Conservation (phyloP, 2,888 invertebrate genomes). For the Phorcus lineatus region DNA sequence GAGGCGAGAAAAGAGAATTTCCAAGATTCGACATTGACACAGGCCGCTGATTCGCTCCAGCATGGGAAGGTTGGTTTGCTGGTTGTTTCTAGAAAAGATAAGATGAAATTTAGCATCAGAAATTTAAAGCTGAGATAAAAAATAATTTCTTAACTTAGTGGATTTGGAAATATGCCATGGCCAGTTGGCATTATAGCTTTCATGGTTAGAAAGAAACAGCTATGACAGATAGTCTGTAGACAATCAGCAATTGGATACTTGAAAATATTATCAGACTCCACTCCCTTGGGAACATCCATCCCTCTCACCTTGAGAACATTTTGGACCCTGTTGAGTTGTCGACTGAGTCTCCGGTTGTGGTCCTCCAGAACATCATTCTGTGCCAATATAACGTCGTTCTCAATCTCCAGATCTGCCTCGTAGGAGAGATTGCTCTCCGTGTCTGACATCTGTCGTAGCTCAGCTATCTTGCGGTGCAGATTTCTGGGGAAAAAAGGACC, state of each 20-base stretch:
- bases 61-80: neutral
- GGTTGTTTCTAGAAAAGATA: neutral
- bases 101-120: neutral
- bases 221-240: too few species aligned
- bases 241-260: too few species aligned
- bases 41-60: neutral
- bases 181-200: too few species aligned
- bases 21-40: neutral
- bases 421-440: constrained; percentile 48
- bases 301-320: constrained; percentile 29
- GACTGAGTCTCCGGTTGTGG: constrained; percentile 50
- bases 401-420: constrained; percentile 34
- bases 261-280: too few species aligned
- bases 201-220: too few species aligned
- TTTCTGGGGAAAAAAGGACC: constrained; percentile 39
- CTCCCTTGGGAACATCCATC: too few species aligned
- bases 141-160: too few species aligned
- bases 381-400: constrained; percentile 44
- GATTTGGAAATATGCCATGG: too few species aligned
- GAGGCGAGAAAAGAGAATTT: neutral
- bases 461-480: constrained; percentile 53
- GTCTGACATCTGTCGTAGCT: constrained; percentile 46
- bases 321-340: constrained; percentile 42
- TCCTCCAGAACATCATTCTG: constrained; percentile 50
- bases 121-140: too few species aligned